Evolutionary conservation across 2,113 vertebrate genomes (phyloP).

Genomic region (Poeciliopsis occidentalis): DNA sequence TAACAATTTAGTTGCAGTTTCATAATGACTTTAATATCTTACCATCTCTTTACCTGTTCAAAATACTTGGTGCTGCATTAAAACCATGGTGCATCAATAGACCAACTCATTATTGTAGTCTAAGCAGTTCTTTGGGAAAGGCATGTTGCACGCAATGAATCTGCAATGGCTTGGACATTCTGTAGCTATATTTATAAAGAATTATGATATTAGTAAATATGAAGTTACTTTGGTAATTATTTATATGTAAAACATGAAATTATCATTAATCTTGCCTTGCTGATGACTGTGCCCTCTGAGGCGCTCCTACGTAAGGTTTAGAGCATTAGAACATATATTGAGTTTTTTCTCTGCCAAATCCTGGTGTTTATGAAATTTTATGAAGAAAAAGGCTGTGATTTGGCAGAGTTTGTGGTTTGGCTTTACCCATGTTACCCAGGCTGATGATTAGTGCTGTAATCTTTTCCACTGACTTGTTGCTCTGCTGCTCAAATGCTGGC

Average conservation of each 20-base stretch:
- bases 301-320: not conserved
- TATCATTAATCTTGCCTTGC: not conserved
- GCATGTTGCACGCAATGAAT: too few species aligned
- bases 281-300: conserved; percentile 4
- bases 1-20: too few species aligned
- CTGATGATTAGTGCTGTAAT: conserved; percentile 10
- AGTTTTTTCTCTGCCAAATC: not conserved
- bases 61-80: too few species aligned
- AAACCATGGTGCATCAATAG: too few species aligned
- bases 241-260: not conserved
- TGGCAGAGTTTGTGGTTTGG: conserved; percentile 18
- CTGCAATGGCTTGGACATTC: too few species aligned
- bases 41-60: too few species aligned
- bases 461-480: conserved; percentile 7
- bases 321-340: not conserved
- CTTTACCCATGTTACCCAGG: conserved; percentile 1
- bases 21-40: too few species aligned
- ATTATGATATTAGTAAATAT: too few species aligned
- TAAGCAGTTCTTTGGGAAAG: too few species aligned
- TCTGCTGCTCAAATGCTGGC: not conserved
- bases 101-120: too few species aligned
- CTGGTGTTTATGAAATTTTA: conserved; percentile 28
- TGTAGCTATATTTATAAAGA: too few species aligned
- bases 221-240: too few species aligned
- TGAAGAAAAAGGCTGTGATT: conserved; percentile 12